A percentile compares a stretch with the other conserved stretches of the same genome.
Evolutionary conservation across 2,113 vertebrate genomes (phyloP).

Genomic region (Eclectus roratus): DNA sequence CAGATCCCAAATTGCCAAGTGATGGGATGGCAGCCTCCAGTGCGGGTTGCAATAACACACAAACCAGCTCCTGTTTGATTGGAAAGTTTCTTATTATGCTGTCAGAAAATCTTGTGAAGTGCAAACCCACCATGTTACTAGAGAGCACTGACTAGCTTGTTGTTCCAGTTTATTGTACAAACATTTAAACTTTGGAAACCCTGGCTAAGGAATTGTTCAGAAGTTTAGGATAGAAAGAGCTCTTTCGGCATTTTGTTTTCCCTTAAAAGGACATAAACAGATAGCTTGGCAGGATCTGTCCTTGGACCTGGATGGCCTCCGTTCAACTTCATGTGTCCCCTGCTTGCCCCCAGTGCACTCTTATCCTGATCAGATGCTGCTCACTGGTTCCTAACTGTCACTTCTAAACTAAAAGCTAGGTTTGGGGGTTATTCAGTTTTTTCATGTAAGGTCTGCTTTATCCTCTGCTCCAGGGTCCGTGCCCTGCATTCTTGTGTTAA

Average conservation of each 20-base stretch:
- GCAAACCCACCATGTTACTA: background rate
- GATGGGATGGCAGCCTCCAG: background rate
- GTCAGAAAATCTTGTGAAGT: constrained; percentile 1
- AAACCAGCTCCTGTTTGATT: background rate
- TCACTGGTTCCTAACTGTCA: background rate
- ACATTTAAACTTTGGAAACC: background rate
- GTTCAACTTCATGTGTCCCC: background rate
- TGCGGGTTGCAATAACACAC: rapidly evolving
- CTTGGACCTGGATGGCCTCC: background rate
- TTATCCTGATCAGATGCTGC: background rate
- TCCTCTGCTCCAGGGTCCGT: rapidly evolving
- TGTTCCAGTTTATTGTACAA: background rate
- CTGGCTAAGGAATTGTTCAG: background rate
- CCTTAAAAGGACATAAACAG: background rate
- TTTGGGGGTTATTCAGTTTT: background rate
- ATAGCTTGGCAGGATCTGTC: background rate
- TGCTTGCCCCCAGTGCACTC: background rate
- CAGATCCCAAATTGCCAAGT: background rate
- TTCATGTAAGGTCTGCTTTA: background rate
- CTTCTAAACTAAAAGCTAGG: background rate
- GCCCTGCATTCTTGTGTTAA: background rate
- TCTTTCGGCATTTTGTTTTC: background rate
- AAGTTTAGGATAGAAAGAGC: background rate
- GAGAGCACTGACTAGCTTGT: background rate
- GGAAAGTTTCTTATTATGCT: background rate